Evolutionary conservation across 2,113 vertebrate genomes (phyloP).

Genomic region (Albula goreensis): DNA sequence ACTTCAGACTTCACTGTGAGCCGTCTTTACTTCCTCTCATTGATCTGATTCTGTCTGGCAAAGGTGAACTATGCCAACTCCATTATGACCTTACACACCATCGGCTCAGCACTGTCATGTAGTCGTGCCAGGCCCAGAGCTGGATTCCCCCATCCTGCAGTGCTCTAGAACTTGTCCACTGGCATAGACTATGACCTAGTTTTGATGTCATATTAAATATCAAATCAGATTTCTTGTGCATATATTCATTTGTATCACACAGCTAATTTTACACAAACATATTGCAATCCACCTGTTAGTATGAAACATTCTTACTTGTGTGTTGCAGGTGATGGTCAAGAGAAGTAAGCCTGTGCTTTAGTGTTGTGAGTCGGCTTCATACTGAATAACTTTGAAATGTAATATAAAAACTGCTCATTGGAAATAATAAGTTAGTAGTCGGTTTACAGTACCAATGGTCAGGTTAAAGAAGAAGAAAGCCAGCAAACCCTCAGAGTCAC

Average conservation of each 20-base stretch:
- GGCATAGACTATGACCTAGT: neutral
- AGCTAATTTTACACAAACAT: neutral
- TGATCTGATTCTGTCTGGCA: neutral
- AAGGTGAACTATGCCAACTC: too few relatives aligned
- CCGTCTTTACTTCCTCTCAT: neutral
- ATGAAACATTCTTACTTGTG: neutral
- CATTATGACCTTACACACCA: neutral
- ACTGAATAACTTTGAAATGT: neutral
- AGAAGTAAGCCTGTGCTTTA: neutral
- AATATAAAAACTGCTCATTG: neutral
- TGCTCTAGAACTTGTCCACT: neutral
- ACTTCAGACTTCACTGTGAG: neutral
- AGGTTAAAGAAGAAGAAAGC: neutral
- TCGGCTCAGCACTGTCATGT: neutral
- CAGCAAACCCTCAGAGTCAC: too few relatives aligned
- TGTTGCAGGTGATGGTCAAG: neutral
- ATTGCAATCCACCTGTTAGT: neutral
- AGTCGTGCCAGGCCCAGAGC: neutral
- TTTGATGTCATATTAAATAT: neutral
- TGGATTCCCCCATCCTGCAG: neutral
- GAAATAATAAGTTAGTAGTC: too few relatives aligned
- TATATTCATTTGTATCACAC: neutral
- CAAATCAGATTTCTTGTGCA: neutral
- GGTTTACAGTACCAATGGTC: neutral
- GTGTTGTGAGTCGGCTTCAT: neutral